These are phyloP conservation scores for Uria aalge DNA, from an alignment of 2,113 vertebrate species.

Conservation along the genomic window DNA sequence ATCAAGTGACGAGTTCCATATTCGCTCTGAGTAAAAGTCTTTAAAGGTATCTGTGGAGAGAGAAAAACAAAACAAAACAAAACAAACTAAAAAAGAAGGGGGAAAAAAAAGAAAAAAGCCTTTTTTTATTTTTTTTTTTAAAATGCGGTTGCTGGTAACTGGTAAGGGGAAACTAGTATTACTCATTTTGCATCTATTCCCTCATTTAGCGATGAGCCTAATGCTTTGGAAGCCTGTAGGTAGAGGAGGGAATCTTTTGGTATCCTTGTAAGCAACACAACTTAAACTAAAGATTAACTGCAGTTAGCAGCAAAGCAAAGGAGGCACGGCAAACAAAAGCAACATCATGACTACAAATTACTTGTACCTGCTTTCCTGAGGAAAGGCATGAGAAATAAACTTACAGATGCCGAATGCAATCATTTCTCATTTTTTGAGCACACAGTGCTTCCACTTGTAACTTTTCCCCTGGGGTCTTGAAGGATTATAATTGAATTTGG, in stretches of 20 bases:
- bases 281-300: neutral
- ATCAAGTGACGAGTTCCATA: slow-evolving; percentile 64
- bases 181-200: neutral
- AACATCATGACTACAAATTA: neutral
- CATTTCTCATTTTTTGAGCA: neutral
- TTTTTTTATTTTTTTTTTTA: neutral
- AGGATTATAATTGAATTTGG: slow-evolving; percentile 47
- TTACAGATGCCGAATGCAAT: neutral
- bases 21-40: slow-evolving; percentile 46
- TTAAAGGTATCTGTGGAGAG: slow-evolving; percentile 61
- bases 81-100: neutral
- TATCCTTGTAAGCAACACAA: neutral
- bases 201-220: neutral
- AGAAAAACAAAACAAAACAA: neutral
- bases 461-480: slow-evolving; percentile 40
- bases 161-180: neutral
- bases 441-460: slow-evolving; percentile 28
- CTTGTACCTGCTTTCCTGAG: slow-evolving; percentile 21
- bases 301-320: neutral
- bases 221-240: neutral
- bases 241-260: neutral
- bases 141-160: neutral
- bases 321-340: neutral
- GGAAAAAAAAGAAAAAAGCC: neutral
- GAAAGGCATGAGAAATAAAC: slow-evolving; percentile 16